Conservation (phyloP, 2,888 invertebrate genomes). For the Epinotia brunnichana region DNA sequence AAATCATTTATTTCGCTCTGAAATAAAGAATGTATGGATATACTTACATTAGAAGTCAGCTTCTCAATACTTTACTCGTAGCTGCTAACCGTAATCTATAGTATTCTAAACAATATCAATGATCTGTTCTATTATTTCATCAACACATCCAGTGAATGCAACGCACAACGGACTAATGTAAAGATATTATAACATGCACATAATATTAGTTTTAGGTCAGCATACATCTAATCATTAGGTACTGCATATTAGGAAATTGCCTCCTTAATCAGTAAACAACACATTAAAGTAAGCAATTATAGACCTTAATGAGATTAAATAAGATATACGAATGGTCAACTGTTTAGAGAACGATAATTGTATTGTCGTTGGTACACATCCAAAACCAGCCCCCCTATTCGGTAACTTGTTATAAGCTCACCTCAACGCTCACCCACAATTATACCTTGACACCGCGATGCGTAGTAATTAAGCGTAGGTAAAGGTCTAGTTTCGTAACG, state of each 20-base stretch:
- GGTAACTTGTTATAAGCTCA: no score
- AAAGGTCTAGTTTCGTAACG: no score
- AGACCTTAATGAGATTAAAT: neutral
- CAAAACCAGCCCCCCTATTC: no score
- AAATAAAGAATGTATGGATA: neutral
- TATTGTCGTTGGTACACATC: no score
- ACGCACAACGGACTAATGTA: neutral
- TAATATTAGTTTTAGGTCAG: neutral
- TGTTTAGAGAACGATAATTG: neutral
- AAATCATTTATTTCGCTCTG: no score
- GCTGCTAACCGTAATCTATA: no score
- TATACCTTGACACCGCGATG: no score
- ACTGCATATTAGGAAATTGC: neutral
- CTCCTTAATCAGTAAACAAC: neutral
- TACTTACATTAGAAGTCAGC: slow-evolving; percentile 1
- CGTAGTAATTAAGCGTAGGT: no score
- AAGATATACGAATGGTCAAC: neutral
- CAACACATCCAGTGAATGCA: neutral
- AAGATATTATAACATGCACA: neutral
- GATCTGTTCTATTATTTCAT: neutral
- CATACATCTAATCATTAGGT: neutral
- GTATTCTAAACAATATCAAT: neutral
- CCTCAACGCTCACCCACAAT: no score
- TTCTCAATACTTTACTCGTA: neutral
- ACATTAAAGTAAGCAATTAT: neutral